Conservation (phyloP, 1,140 invertebrate species). For the Harlomillsia oculata region DNA sequence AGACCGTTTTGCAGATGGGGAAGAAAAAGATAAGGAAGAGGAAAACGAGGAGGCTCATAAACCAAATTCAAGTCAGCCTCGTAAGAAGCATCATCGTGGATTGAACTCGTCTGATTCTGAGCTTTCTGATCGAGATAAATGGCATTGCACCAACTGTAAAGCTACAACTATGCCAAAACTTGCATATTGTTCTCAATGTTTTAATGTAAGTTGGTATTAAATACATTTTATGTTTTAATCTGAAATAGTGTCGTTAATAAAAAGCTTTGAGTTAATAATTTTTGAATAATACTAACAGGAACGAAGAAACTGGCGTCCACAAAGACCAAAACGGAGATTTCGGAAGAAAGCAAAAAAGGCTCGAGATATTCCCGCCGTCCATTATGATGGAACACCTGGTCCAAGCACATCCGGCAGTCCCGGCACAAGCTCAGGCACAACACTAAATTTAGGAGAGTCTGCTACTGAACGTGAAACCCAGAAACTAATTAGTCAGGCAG, state of each 20-base stretch:
- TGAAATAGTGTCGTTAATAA: too few relatives aligned
- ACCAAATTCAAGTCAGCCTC: neutral
- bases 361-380: too few relatives aligned
- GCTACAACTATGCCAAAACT: slow-evolving; percentile 15
- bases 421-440: too few relatives aligned
- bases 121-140: slow-evolving; percentile 19
- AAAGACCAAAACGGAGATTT: slow-evolving; percentile 11
- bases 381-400: too few relatives aligned
- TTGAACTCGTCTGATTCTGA: slow-evolving; percentile 18
- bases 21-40: neutral
- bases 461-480: too few relatives aligned
- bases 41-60: neutral
- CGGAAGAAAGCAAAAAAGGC: neutral
- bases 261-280: too few relatives aligned
- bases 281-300: slow-evolving; percentile 8
- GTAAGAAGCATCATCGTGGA: neutral
- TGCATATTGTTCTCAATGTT: slow-evolving; percentile 29
- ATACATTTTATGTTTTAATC: too few relatives aligned
- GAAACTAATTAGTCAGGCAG: too few relatives aligned
- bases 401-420: too few relatives aligned
- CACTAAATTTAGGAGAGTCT: too few relatives aligned
- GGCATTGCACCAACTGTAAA: slow-evolving; percentile 23
- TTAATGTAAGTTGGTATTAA: slow-evolving; percentile 21
- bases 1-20: slow-evolving; percentile 8
- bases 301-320: slow-evolving; percentile 30